A percentile compares a stretch with the other conserved stretches of the same genome.
Evolutionary conservation across 2,888 invertebrate species (phyloP).

Genomic region (Disparrhopalites patrizii): DNA sequence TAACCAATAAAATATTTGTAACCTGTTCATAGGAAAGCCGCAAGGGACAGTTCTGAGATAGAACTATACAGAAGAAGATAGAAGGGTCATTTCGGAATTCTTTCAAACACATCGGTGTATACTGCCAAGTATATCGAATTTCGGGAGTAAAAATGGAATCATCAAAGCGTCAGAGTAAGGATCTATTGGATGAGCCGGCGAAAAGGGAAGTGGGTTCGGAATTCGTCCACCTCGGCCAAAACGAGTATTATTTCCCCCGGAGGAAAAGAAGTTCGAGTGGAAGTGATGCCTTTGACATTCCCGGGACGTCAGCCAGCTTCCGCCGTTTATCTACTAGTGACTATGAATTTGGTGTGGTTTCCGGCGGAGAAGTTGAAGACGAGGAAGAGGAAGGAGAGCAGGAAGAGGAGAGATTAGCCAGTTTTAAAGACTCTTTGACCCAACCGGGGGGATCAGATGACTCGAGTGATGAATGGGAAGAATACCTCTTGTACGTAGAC

Average conservation of each 20-base stretch:
- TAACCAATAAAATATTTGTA: too few species aligned
- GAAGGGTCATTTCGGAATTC: neutral
- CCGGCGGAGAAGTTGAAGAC: neutral
- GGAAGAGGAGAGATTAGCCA: neutral
- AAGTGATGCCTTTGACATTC: too few species aligned
- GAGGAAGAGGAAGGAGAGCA: conserved; percentile 4
- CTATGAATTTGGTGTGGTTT: neutral
- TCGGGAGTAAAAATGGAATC: neutral
- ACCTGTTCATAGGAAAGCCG: too few species aligned
- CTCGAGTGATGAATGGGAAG: conserved; percentile 41
- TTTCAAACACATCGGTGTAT: neutral
- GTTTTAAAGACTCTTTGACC: neutral
- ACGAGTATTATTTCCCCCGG: neutral
- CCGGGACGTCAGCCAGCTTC: too few species aligned
- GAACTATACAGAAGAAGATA: too few species aligned
- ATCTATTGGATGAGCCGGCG: neutral
- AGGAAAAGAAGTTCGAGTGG: neutral
- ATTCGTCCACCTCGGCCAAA: neutral
- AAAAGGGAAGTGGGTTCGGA: neutral
- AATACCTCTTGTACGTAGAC: conserved; percentile 41
- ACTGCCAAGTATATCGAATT: neutral
- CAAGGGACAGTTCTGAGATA: too few species aligned
- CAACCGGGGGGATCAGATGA: neutral
- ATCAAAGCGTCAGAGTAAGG: neutral
- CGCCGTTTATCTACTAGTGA: neutral